Percentiles rank a stretch among this genome's conserved stretches.
Conservation (phyloP, 2,888 invertebrate species). For the Eledona agricola region DNA sequence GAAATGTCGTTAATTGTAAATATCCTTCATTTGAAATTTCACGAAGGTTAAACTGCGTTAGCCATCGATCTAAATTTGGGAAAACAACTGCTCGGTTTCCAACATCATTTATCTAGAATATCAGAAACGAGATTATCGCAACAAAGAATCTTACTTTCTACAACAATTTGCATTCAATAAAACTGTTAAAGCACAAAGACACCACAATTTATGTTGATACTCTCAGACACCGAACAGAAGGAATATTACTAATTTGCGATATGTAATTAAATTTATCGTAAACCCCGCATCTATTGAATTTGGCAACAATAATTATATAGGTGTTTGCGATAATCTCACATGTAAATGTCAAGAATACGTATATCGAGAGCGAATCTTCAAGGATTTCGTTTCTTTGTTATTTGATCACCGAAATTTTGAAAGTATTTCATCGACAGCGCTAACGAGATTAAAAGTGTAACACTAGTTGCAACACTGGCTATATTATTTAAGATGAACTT, state of each 20-base stretch:
- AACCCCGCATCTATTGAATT: no score
- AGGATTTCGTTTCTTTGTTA: no score
- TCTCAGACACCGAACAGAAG: no score
- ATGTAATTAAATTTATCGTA: no score
- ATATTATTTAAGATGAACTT: conserved; percentile 9
- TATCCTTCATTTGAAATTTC: not conserved
- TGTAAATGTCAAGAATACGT: no score
- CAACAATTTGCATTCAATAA: conserved; percentile 20
- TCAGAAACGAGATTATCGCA: not conserved
- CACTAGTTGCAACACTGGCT: conserved; percentile 4
- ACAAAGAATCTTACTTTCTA: conserved; percentile 16
- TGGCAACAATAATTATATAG: no score
- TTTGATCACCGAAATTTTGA: conserved; percentile 1
- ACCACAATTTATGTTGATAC: no score
- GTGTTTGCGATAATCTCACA: no score
- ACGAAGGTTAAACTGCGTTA: conserved; percentile 1
- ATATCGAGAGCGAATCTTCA: no score
- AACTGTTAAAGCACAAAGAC: conserved; percentile 5
- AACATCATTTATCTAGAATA: conserved; percentile 1
- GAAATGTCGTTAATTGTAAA: not conserved
- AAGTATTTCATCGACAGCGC: not conserved
- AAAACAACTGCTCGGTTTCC: no score
- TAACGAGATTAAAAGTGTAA: conserved; percentile 9
- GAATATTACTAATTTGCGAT: no score
- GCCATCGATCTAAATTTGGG: no score